Base-by-base conservation (phyloP, 2,888 invertebrate genomes). In the Eutolmus rufibarbis region DNA sequence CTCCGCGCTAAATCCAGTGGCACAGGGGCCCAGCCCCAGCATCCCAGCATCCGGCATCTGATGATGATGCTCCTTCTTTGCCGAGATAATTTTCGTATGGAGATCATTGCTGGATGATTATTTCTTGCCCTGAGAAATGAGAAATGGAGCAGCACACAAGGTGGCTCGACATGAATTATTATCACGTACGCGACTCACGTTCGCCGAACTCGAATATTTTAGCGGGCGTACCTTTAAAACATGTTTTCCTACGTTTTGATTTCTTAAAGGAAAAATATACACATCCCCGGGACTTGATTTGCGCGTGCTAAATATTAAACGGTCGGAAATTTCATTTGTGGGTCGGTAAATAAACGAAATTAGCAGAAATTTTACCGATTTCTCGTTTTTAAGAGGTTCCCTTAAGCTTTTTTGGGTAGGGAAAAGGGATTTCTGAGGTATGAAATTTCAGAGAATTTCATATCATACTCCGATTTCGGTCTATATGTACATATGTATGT, bases 81-180 rank as follows among this genome's bases (percentile, higher is more conserved):
- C 74, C 31, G 85, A 85, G 85, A 85, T 85, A 85, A 85, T 85
- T 85, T 34, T 74, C 85, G 46, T 74, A 85, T 74, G 85, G 74
- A 85, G 85, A 74, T 85, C 74, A 74, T 74, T 74, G 85, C 74
- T 74, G 46, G 74, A 85, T 74, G 85, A 85, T 85, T 85, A 85
- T 85, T 85, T 74, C 66, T 57, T 85, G 85, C 31, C 46, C 74
- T 85, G 85, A 46, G 85, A 85, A 85, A 85, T 43, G 43, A 74
- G 85, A 85, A 85, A 74, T 74, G 85, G 43, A 46, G 43, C 46
- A 74, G 43, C 46, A 74, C 85, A 43, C 85, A 74, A 74, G 85
- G 74, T 46, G 43, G 85, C 43, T 37, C 46, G 74, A 43, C 46
- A 85, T 85, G 85, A 85, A 85, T 85, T 85, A 85, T 85, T 85